Evolutionary conservation across 1,140 invertebrate species (phyloP).

Genomic region (Procambarus virginalis): DNA sequence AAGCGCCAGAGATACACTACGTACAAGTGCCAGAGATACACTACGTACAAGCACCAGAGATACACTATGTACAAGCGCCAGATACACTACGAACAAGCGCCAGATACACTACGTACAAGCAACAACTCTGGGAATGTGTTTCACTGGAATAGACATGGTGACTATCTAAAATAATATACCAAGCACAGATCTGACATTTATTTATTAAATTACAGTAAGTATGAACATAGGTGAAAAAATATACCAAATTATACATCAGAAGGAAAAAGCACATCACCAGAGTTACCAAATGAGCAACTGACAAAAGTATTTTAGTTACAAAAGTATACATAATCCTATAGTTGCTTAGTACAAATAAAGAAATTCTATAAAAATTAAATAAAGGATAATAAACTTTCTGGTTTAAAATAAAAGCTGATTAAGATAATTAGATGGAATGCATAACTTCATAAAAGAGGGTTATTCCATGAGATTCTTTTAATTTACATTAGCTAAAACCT

Average conservation of each 20-base stretch:
- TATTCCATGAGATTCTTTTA: background rate
- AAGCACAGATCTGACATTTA: slow-evolving; percentile 4
- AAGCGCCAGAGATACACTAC: too few species aligned
- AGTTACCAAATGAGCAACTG: background rate
- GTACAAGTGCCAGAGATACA: too few species aligned
- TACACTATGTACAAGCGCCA: too few species aligned
- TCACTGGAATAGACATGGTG: too few species aligned
- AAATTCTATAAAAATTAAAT: background rate
- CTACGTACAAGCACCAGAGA: too few species aligned
- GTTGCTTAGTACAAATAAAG: background rate
- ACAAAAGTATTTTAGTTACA: background rate
- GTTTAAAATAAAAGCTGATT: background rate
- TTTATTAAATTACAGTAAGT: slow-evolving; percentile 14
- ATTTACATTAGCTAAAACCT: background rate
- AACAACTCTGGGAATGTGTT: too few species aligned
- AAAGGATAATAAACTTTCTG: background rate
- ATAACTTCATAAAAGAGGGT: background rate
- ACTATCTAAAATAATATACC: background rate
- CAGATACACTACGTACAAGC: too few species aligned
- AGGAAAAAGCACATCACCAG: background rate
- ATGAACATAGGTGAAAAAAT: background rate
- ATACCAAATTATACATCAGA: background rate
- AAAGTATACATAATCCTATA: background rate
- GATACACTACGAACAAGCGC: too few species aligned
- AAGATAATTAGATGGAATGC: background rate